These are phyloP conservation scores for Notothenia rossii DNA, from an alignment of 2,113 vertebrate genomes.

Conservation along the genomic window DNA sequence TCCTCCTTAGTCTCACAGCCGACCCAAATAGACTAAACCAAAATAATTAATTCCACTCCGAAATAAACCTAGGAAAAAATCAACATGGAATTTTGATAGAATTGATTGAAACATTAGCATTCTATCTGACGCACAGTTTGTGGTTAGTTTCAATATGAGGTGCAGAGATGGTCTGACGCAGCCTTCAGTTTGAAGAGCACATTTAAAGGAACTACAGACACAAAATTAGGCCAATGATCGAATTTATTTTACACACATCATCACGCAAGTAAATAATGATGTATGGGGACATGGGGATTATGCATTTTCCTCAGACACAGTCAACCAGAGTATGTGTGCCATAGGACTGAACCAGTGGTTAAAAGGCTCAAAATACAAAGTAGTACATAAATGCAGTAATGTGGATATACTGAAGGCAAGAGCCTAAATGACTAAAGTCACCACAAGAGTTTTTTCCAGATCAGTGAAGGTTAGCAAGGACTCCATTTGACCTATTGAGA, in stretches of 20 bases:
- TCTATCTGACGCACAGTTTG: not conserved
- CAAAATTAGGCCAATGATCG: constrained; percentile 1
- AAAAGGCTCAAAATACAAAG: not conserved
- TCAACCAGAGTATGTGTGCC: no score
- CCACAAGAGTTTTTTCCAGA: constrained; percentile 35
- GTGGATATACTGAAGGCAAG: constrained; percentile 24
- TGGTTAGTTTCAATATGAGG: constrained; percentile 11
- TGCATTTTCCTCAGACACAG: not conserved
- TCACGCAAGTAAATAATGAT: not conserved
- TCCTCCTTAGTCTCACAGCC: not conserved
- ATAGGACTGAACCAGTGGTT: not conserved
- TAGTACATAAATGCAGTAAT: constrained; percentile 14
- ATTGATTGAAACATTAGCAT: constrained; percentile 40
- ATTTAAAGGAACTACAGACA: not conserved
- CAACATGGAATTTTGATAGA: constrained; percentile 15
- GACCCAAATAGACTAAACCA: not conserved
- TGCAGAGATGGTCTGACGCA: constrained; percentile 9
- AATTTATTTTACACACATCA: not conserved
- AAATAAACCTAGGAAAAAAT: not conserved
- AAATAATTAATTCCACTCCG: no score
- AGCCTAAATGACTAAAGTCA: constrained; percentile 36
- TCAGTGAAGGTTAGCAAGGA: constrained; percentile 49
- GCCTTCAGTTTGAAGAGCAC: constrained; percentile 2
- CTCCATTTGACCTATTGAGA: constrained; percentile 27
- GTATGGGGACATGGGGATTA: not conserved